Conservation (phyloP, 2,888 invertebrate species). For the Xestia sexstrigata region DNA sequence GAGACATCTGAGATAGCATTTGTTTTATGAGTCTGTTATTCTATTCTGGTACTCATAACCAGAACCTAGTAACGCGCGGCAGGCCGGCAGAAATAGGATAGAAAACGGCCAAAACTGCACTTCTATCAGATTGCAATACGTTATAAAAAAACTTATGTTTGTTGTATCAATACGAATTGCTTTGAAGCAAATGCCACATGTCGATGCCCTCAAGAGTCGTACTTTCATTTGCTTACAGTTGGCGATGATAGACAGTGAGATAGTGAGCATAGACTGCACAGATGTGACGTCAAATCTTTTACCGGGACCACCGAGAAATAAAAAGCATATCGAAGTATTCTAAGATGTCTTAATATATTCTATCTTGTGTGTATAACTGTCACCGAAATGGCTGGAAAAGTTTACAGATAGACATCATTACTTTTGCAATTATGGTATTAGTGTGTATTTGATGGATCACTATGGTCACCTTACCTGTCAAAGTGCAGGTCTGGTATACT, state of each 20-base stretch:
- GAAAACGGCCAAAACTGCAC: no score
- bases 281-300: no score
- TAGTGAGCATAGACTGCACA: background rate
- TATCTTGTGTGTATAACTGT: no score
- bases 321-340: no score
- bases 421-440: no score
- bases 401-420: no score
- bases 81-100: no score
- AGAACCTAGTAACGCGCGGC: background rate
- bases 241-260: background rate
- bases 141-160: background rate
- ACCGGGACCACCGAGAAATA: background rate
- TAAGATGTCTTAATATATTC: no score
- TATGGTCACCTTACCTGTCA: constrained; percentile 9
- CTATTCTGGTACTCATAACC: background rate
- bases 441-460: background rate
- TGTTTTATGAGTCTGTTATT: no score
- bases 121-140: background rate
- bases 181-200: background rate
- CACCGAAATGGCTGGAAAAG: no score
- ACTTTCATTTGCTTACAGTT: background rate
- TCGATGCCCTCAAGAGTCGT: background rate
- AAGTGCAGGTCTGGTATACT: constrained; percentile 2
- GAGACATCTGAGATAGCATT: no score
- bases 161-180: no score